These are phyloP conservation scores for Cygnus buccinator DNA, from an alignment of 2,113 vertebrate species.

Conservation along the genomic window DNA sequence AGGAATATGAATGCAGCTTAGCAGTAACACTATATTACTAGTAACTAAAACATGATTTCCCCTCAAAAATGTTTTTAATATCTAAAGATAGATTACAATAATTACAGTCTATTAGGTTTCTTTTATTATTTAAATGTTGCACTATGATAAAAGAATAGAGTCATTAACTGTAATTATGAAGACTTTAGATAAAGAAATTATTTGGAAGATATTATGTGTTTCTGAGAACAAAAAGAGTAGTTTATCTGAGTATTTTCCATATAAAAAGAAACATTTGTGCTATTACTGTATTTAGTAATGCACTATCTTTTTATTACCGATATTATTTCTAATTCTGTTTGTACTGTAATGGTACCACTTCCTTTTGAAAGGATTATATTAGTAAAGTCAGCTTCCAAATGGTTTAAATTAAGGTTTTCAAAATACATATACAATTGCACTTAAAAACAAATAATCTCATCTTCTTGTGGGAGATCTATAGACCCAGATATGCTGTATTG, in stretches of 20 bases:
- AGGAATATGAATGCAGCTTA: constrained; percentile 25
- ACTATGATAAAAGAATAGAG: constrained; percentile 32
- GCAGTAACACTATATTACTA: not conserved
- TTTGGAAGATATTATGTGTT: not conserved
- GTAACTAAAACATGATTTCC: constrained; percentile 1
- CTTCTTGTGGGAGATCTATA: not conserved
- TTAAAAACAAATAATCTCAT: not conserved
- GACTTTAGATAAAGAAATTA: constrained; percentile 44
- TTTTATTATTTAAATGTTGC: constrained; percentile 57
- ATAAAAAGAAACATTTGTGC: not conserved
- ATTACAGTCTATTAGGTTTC: constrained; percentile 36
- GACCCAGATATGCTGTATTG: accelerated
- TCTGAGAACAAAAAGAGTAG: not conserved
- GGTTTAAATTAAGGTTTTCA: not conserved
- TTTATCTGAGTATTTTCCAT: constrained; percentile 1
- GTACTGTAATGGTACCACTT: not conserved
- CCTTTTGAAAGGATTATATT: not conserved
- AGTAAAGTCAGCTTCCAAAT: not conserved
- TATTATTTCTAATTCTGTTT: not conserved
- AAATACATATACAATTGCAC: not conserved
- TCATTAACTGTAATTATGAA: constrained; percentile 59
- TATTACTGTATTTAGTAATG: not conserved
- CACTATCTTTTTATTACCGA: not conserved
- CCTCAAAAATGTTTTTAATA: constrained; percentile 30
- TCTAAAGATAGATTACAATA: constrained; percentile 49